phyloP scores from a whole-genome alignment of 2,888 invertebrate genomes.

The Brachylomia viminalis region DNA sequence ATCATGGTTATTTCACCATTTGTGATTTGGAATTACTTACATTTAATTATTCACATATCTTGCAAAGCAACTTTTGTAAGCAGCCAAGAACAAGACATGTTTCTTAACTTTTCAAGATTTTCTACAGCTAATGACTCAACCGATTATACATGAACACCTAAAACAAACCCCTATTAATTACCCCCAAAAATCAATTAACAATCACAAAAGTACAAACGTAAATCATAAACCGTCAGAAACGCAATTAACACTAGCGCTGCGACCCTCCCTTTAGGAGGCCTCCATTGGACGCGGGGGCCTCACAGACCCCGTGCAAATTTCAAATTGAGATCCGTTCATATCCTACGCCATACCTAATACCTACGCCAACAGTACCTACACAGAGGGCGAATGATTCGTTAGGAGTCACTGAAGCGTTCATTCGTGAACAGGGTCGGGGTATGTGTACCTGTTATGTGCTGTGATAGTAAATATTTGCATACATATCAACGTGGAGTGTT shows the following conservation, averaged over 20 bases:
- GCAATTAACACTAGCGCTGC: constrained; percentile 84
- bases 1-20: background rate
- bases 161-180: constrained; percentile 61
- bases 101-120: background rate
- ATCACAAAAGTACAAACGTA: constrained; percentile 73
- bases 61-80: background rate
- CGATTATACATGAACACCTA: constrained; percentile 9
- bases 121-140: background rate
- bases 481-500: constrained; percentile 84
- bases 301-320: constrained; percentile 80
- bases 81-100: background rate
- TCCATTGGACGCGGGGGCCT: constrained; percentile 77
- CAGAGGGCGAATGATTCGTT: constrained; percentile 84
- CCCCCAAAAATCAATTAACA: constrained; percentile 68
- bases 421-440: constrained; percentile 85
- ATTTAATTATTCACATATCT: background rate
- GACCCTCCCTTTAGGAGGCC: constrained; percentile 67
- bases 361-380: constrained; percentile 66
- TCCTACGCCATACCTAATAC: constrained; percentile 72
- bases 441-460: constrained; percentile 85
- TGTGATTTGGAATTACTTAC: background rate
- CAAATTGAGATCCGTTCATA: constrained; percentile 82
- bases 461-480: constrained; percentile 89
- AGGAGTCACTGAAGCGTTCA: constrained; percentile 88
- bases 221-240: constrained; percentile 84